A percentile compares a stretch with the other conserved stretches of the same genome.
Evolutionary conservation across 2,888 invertebrate species (phyloP).

Genomic region (Ceriagrion tenellum): DNA sequence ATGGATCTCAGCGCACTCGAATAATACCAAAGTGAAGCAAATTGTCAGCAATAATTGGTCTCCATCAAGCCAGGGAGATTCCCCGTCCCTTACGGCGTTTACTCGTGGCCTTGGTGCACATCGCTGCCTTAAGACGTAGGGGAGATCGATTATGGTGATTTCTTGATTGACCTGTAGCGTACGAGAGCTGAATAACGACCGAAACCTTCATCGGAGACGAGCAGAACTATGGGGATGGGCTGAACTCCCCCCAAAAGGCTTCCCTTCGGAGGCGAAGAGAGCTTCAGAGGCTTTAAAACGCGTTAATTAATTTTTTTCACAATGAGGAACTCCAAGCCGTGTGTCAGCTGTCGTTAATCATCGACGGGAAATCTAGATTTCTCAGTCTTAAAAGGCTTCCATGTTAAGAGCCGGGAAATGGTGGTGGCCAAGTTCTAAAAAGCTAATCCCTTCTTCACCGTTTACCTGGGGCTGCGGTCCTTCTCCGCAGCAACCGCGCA

Average conservation of each 20-base stretch:
- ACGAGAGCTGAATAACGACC: too few relatives aligned
- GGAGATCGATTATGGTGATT: background rate
- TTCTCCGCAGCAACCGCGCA: background rate
- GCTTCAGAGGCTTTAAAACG: background rate
- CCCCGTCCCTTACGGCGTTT: background rate
- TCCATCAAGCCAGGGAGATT: background rate
- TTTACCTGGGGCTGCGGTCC: background rate
- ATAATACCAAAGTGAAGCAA: too few relatives aligned
- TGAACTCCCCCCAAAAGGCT: background rate
- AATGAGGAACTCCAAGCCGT: background rate
- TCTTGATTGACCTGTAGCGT: background rate
- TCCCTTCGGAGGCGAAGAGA: background rate
- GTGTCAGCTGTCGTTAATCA: slow-evolving; percentile 16
- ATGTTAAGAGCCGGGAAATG: background rate
- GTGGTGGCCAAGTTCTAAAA: background rate
- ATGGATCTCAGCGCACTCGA: too few relatives aligned
- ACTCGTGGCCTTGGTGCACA: background rate
- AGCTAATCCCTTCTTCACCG: slow-evolving; percentile 1
- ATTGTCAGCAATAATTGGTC: background rate
- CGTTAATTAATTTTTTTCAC: background rate
- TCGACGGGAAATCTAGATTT: slow-evolving; percentile 1
- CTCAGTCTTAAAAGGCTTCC: background rate
- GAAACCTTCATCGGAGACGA: too few relatives aligned
- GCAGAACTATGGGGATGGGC: too few relatives aligned
- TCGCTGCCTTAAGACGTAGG: background rate